phyloP scores from a whole-genome alignment of 2,797 vertebrate genomes.

The Phalloptychus januarius region DNA sequence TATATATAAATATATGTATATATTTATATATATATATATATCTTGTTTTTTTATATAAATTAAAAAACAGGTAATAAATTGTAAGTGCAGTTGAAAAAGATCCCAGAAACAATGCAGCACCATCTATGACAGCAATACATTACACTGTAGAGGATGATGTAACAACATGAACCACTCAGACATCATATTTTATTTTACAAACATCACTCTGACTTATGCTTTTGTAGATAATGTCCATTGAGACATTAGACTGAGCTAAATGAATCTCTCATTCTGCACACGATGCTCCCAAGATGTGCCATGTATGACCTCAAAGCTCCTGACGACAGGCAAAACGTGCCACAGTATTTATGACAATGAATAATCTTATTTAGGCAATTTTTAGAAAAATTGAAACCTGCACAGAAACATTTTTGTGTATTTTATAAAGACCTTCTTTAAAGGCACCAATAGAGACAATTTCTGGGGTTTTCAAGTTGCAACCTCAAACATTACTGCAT shows the following conservation, averaged over 20 bases:
- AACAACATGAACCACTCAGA: not conserved
- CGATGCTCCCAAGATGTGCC: not conserved
- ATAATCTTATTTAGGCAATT: not conserved
- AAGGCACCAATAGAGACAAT: not conserved
- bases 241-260: not conserved
- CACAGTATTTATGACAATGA: not conserved
- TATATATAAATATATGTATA: not conserved
- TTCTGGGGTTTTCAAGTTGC: not conserved
- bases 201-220: not conserved
- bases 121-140: not conserved
- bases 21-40: not conserved
- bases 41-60: too few relatives aligned
- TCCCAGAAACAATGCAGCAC: not conserved
- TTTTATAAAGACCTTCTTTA: not conserved
- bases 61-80: not conserved
- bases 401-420: not conserved
- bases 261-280: not conserved
- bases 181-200: not conserved
- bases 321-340: not conserved
- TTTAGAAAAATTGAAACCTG: not conserved
- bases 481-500: not conserved
- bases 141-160: not conserved
- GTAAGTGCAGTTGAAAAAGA: not conserved
- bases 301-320: not conserved
- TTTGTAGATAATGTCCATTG: not conserved